A percentile compares a stretch with the other conserved stretches of the same genome.
These are phyloP conservation scores for Pocillopora meandrina DNA, from an alignment of 92 coral and sea anemone genomes.

Conservation along the genomic window DNA sequence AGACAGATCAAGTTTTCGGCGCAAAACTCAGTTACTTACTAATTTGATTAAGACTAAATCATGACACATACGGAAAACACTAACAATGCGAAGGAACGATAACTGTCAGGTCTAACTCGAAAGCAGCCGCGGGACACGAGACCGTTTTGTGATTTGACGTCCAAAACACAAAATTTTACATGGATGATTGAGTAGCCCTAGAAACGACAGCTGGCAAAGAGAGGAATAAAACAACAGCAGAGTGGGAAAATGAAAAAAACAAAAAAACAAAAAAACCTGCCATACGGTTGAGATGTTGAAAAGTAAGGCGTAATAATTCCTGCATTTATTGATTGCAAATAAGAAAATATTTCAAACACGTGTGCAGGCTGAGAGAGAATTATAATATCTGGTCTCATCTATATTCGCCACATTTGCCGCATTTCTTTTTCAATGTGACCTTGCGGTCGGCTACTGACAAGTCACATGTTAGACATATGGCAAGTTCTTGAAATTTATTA, in stretches of 20 bases:
- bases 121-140: neutral
- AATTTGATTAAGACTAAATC: neutral
- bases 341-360: neutral
- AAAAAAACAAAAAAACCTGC: too few relatives aligned
- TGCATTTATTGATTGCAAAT: neutral
- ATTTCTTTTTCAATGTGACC: neutral
- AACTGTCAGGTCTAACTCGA: neutral
- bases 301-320: neutral
- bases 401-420: neutral
- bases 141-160: neutral
- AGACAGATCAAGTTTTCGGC: too few relatives aligned
- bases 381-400: neutral
- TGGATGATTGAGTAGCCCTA: constrained; percentile 1
- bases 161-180: neutral
- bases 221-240: neutral
- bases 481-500: neutral
- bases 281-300: neutral
- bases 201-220: neutral
- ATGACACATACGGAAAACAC: neutral
- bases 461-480: constrained; percentile 48
- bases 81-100: neutral
- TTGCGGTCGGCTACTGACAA: constrained; percentile 36
- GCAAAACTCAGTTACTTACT: too few relatives aligned
- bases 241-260: too few relatives aligned
- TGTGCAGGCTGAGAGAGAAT: neutral